Percentiles rank a stretch among this genome's conserved stretches.
phyloP scores from a whole-genome alignment of 2,113 vertebrate species.

The Hassar affinis region DNA sequence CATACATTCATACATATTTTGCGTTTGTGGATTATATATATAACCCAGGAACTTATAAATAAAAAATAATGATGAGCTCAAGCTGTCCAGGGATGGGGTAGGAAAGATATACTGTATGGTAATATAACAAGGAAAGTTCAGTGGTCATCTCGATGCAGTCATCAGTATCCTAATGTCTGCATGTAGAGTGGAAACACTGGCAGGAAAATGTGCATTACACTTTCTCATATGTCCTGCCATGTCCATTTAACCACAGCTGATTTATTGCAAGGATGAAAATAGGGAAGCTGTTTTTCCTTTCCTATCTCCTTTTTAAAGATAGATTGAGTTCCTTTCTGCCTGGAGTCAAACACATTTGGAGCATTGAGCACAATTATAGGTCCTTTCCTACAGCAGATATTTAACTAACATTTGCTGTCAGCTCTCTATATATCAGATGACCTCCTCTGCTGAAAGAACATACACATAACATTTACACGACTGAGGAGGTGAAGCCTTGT shows the following conservation, averaged over 20 bases:
- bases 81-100: not conserved
- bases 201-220: constrained; percentile 27
- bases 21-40: constrained; percentile 5
- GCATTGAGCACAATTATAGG: constrained; percentile 46
- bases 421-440: constrained; percentile 44
- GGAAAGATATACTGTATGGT: constrained; percentile 13
- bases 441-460: constrained; percentile 30
- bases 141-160: constrained; percentile 38
- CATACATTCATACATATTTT: not conserved
- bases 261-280: constrained; percentile 51
- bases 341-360: constrained; percentile 37
- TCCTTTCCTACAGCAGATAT: constrained; percentile 36
- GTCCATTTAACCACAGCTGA: constrained; percentile 41
- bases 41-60: not conserved
- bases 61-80: not conserved
- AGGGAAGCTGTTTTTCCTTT: constrained; percentile 45
- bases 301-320: not conserved
- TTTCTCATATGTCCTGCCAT: constrained; percentile 46
- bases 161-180: constrained; percentile 16
- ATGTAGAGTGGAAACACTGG: constrained; percentile 38
- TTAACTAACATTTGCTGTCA: constrained; percentile 53
- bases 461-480: constrained; percentile 36
- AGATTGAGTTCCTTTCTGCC: constrained; percentile 40
- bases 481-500: constrained; percentile 23
- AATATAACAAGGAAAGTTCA: constrained; percentile 35